These are phyloP conservation scores for Conistra vaccinii DNA, from an alignment of 2,888 invertebrate species.

Conservation along the genomic window DNA sequence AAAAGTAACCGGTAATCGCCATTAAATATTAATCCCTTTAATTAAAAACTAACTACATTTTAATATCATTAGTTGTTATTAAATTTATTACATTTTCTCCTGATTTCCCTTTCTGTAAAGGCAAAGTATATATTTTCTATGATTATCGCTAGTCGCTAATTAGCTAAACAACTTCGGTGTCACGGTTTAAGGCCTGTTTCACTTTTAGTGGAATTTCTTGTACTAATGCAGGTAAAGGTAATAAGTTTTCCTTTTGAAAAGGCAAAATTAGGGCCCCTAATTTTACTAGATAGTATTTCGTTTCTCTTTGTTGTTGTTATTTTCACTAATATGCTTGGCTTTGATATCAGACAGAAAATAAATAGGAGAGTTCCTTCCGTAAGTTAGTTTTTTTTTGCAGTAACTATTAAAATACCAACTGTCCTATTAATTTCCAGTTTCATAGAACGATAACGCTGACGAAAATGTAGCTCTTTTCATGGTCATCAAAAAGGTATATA, in stretches of 20 bases:
- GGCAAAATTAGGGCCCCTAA: too few relatives aligned
- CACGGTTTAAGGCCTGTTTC: conserved; percentile 16
- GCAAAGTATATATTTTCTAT: conserved; percentile 15
- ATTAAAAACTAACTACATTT: conserved; percentile 26
- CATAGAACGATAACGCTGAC: too few relatives aligned
- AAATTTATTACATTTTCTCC: conserved; percentile 41
- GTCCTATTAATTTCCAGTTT: too few relatives aligned
- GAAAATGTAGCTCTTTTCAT: background rate
- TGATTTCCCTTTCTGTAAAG: conserved; percentile 32
- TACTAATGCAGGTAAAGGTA: background rate
- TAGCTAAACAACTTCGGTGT: conserved; percentile 14
- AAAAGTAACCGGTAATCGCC: background rate
- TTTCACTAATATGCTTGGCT: too few relatives aligned
- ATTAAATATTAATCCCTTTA: background rate
- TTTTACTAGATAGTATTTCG: too few relatives aligned
- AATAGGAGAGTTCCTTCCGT: too few relatives aligned
- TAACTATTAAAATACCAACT: too few relatives aligned
- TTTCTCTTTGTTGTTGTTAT: too few relatives aligned
- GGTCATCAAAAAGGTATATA: background rate
- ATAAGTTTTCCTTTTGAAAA: conserved; percentile 2
- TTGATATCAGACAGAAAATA: too few relatives aligned
- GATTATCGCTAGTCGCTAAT: conserved; percentile 24
- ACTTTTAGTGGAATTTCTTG: conserved; percentile 33
- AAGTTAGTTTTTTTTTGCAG: too few relatives aligned
- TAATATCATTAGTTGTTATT: conserved; percentile 25